phyloP scores from a whole-genome alignment of 2,113 vertebrate genomes.

The Oenanthe oenanthe region DNA sequence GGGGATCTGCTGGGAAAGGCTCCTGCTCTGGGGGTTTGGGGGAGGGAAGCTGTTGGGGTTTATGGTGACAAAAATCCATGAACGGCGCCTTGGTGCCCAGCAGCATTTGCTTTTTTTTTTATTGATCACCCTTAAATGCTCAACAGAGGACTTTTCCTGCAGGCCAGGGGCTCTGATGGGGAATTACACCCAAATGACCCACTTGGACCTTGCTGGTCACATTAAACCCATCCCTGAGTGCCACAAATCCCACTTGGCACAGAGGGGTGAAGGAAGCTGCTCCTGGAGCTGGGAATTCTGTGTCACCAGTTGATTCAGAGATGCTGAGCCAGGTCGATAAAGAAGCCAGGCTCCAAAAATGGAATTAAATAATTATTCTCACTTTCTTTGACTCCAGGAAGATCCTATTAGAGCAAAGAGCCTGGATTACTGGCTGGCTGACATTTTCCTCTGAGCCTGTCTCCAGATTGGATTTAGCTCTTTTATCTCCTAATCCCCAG shows the following conservation, averaged over 20 bases:
- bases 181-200: neutral
- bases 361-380: slow-evolving; percentile 25
- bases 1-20: neutral
- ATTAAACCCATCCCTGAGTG: neutral
- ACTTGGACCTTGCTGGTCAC: rapidly evolving
- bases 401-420: slow-evolving; percentile 13
- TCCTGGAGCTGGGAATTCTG: neutral
- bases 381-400: neutral
- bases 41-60: neutral
- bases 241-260: neutral
- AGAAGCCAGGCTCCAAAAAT: neutral
- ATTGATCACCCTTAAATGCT: neutral
- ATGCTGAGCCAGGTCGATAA: neutral
- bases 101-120: rapidly evolving
- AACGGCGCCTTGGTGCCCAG: rapidly evolving
- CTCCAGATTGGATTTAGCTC: slow-evolving; percentile 33
- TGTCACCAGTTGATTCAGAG: neutral
- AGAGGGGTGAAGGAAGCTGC: neutral
- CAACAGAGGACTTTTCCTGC: neutral
- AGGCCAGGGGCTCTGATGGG: neutral
- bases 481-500: slow-evolving; percentile 58
- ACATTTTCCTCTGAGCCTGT: slow-evolving; percentile 37
- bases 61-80: rapidly evolving
- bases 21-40: neutral
- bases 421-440: slow-evolving; percentile 24